Base-by-base conservation (phyloP, 2,113 vertebrate species). In the Heliornis fulica region DNA sequence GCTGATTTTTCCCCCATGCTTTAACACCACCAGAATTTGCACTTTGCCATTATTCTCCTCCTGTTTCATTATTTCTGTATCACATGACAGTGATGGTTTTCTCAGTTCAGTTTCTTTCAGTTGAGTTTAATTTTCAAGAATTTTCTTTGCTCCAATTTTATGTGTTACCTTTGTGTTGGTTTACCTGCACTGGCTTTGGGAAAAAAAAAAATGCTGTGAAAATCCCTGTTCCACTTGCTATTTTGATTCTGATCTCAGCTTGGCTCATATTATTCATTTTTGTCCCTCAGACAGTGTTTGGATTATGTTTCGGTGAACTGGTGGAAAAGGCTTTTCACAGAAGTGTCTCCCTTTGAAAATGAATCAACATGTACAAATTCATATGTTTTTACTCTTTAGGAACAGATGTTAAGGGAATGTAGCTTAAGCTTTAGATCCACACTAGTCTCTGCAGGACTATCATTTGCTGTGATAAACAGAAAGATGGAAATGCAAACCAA, bases 381-480 rank as follows among this genome's bases (percentile, higher is more conserved):
- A 41, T 92, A 94, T 74, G 90, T 18, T 91, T 94, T 90, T 66
- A 63, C 70, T 95, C 68, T 36, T 82, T 53, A 92, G 91, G 79
- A 95, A 70, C 94, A 96, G 94, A 96, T 91, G 82, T 91, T 95
- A 89, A 40, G 88, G 80, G 85, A 94, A 95, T 34, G 38, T 75
- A 92, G 77, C 83, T 91, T 97, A 96, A 95, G 83, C 84, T 93
- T 87, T 75, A 95, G 86, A 92, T 91, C 90, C 83, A 97, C 78
- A 91, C 74, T 71, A 53, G 91, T 95, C 94, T 94, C 94, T 82
- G 50, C 76, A 89, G 79, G 87, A 95, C 85, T 65, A 71, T 90
- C 92, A 96, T 95, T 95, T 89, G 66, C 85, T 92, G 48, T 83
- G 93, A 95, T 93, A 92, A 96, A 96, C 85, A 86, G 85, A 92